Conservation (phyloP, 2,888 invertebrate species). For the Ptychoptera albimana region DNA sequence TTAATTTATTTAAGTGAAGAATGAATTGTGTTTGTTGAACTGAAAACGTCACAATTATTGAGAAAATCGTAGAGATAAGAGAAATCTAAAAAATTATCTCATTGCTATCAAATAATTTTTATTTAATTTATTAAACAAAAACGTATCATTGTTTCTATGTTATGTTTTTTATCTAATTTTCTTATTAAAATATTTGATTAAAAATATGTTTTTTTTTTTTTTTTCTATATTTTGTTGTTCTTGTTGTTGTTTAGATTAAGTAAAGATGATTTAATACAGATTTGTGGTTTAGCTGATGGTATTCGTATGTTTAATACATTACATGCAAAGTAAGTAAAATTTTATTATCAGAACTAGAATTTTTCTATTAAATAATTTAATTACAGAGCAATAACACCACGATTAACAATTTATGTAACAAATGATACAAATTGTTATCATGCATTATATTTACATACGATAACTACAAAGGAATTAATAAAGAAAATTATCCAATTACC, state of each 20-base stretch:
- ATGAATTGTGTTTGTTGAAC: too few relatives aligned
- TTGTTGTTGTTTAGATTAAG: not conserved
- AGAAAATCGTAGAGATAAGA: too few relatives aligned
- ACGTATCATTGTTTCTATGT: too few relatives aligned
- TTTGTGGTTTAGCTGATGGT: conserved; percentile 87
- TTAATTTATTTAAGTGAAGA: too few relatives aligned
- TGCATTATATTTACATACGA: conserved; percentile 61
- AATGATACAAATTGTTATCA: conserved; percentile 53
- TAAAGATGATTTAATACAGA: conserved; percentile 83
- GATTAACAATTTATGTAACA: conserved; percentile 71
- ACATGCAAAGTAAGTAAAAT: conserved; percentile 55
- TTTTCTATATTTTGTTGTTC: not conserved
- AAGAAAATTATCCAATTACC: conserved; percentile 46
- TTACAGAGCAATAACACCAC: conserved; percentile 50
- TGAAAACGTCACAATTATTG: too few relatives aligned
- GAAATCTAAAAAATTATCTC: too few relatives aligned
- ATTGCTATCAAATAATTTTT: too few relatives aligned
- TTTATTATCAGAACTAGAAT: not conserved
- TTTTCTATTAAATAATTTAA: conserved; percentile 8
- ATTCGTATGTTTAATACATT: conserved; percentile 83
- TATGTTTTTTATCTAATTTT: too few relatives aligned
- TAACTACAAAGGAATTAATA: conserved; percentile 47
- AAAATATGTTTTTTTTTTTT: too few relatives aligned
- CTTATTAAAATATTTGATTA: too few relatives aligned
- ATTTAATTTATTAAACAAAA: too few relatives aligned